Conservation (phyloP, 64 coral and sea anemone genomes). For the Porites australiensis region DNA sequence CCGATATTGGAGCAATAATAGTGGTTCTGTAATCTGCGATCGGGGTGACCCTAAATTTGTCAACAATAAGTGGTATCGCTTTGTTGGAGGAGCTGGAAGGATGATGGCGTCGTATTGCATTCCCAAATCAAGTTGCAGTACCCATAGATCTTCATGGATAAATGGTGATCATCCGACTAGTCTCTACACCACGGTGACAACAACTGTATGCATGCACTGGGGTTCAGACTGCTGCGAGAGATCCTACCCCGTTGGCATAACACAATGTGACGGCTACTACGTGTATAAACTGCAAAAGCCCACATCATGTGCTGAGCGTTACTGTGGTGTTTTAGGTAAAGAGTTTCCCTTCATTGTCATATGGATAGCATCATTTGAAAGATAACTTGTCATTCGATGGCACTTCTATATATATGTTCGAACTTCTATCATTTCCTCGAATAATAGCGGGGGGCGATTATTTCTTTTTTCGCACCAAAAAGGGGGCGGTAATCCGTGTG, state of each 20-base stretch:
- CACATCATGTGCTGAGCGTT: background rate
- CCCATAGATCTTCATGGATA: conserved; percentile 45
- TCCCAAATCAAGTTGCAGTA: conserved; percentile 10
- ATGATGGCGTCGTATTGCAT: conserved; percentile 47
- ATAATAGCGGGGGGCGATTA: too few species aligned
- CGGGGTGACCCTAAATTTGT: background rate
- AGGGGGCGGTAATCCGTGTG: too few species aligned
- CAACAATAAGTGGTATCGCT: conserved; percentile 53
- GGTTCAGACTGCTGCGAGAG: conserved; percentile 18
- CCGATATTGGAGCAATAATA: background rate
- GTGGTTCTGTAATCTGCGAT: background rate
- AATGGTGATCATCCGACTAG: conserved; percentile 51
- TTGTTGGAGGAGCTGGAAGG: conserved; percentile 47
- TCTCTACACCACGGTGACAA: background rate
- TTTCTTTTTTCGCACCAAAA: too few species aligned
- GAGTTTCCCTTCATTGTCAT: too few species aligned
- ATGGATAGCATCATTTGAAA: too few species aligned
- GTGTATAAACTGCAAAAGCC: conserved; percentile 47
- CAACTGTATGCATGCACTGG: conserved; percentile 33
- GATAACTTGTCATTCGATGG: too few species aligned
- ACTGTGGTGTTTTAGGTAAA: conserved; percentile 42
- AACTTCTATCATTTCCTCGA: too few species aligned
- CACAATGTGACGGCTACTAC: conserved; percentile 62
- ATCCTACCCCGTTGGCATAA: background rate
- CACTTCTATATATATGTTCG: too few species aligned